Evolutionary conservation across 2,888 invertebrate genomes (phyloP), one percentile per base, ranked within the genome.

Genomic region (Caenorhabditis sulstoni): DNA sequence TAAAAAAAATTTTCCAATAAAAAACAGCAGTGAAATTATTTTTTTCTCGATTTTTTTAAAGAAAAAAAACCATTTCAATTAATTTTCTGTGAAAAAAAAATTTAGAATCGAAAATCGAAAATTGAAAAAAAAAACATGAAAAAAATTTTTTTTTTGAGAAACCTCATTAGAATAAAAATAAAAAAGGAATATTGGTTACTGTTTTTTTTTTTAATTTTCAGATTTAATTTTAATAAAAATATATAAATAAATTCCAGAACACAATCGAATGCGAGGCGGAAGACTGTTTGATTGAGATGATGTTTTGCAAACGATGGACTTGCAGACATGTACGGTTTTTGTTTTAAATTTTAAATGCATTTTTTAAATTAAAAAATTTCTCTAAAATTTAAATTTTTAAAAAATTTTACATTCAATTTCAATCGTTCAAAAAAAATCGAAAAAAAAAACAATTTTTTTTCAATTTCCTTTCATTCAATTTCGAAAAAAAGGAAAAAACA

Each of bases 221-320:
- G n/a, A 29, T 35, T 35, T 22, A 45, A 3, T 7, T 29, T 29
- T 5, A 5, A 7, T 7, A 29, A 29, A 29, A 29, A 29, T 5
- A 29, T 5, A 29, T 29, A 5, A 29, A 29, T 47, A n/a, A n/a
- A 1, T 47, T 29, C 9, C 50, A 71, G 71, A 73, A 62, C 45
- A 58, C 73, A 0, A 57, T 57, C 11, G 53, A 73, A 18, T 73
- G 64, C 23, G 73, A 73, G 16, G 64, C 55, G 14, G 73, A 73
- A n/a, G 73, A 73, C 45, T 73, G 73, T 37, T 22, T 73, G 1
- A 49, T 65, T 22, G 73, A 73, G 22, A 18, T 73, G 4, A 49
- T 57, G 49, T 73, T 57, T 22, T 58, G 64, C 50, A 73, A 73
- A 29, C 64, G 50, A 20, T 73, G 73, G 73, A 41, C 16, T n/a